Percentiles rank a stretch among this genome's conserved stretches.
phyloP scores from a whole-genome alignment of 1,140 invertebrate genomes.

The Pseudobourletiella spinata region DNA sequence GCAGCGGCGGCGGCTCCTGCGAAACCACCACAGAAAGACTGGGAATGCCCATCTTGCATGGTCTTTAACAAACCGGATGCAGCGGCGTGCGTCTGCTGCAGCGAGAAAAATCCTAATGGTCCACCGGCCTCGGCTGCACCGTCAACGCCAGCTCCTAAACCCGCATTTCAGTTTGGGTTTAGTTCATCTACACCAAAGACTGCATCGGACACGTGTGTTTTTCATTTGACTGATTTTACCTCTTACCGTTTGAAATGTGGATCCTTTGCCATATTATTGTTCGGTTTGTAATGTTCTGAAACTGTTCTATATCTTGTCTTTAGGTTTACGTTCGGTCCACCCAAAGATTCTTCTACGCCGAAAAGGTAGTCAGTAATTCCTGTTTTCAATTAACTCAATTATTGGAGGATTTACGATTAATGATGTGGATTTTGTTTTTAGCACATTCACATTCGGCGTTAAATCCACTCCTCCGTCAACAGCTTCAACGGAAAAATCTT shows the following conservation, averaged over 20 bases:
- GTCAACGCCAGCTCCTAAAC: neutral
- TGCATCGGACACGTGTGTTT: too few species aligned
- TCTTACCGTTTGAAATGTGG: too few species aligned
- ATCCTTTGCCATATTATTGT: neutral
- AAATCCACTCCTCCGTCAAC: neutral
- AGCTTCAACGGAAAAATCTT: neutral
- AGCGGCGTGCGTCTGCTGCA: constrained; percentile 8
- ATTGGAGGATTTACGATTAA: neutral
- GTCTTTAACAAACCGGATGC: constrained; percentile 1
- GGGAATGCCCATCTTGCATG: constrained; percentile 15
- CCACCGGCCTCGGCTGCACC: neutral
- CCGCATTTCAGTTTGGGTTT: constrained; percentile 11
- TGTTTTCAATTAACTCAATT: neutral
- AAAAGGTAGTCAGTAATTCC: neutral
- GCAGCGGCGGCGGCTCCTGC: neutral
- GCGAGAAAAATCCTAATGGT: constrained; percentile 13
- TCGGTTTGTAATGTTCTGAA: neutral
- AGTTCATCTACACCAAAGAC: neutral
- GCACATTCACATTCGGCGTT: constrained; percentile 2
- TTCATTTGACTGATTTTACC: too few species aligned
- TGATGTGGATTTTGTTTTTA: neutral
- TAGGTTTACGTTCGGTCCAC: neutral
- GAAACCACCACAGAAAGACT: neutral
- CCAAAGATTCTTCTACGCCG: neutral
- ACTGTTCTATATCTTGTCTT: neutral